phyloP scores from a whole-genome alignment of 2,113 vertebrate species.

The Spheniscus mendiculus region DNA sequence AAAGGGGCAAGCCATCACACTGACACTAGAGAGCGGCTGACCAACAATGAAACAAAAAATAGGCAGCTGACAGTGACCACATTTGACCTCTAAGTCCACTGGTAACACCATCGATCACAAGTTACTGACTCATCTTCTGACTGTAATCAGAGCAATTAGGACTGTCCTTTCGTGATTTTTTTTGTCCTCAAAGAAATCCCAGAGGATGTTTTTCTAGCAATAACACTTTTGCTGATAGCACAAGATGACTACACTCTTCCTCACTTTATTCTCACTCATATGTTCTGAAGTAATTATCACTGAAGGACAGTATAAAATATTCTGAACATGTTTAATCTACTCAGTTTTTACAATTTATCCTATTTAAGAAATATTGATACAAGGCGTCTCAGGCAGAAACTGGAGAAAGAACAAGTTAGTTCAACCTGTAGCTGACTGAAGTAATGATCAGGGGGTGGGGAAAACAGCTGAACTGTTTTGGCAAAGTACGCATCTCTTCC shows the following conservation, averaged over 20 bases:
- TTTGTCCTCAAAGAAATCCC: background rate
- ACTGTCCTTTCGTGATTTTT: background rate
- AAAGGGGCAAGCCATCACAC: background rate
- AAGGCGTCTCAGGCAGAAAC: background rate
- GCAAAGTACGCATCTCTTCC: background rate
- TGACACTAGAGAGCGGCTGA: accelerated
- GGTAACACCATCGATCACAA: background rate
- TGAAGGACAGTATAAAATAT: background rate
- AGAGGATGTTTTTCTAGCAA: background rate
- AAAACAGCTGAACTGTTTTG: background rate
- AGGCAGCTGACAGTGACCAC: background rate
- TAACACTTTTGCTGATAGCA: background rate
- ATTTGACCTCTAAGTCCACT: background rate
- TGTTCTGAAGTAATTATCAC: background rate
- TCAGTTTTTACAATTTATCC: background rate
- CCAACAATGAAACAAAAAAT: background rate
- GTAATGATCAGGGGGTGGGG: background rate
- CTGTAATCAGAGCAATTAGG: conserved; percentile 1
- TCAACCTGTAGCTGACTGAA: background rate
- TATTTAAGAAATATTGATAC: background rate
- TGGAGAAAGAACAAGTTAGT: background rate
- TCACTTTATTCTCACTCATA: background rate
- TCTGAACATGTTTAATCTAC: background rate
- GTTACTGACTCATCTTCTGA: background rate
- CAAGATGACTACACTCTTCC: background rate